A percentile compares a stretch with the other conserved stretches of the same genome.
These are phyloP conservation scores for Philaenus spumarius DNA, from an alignment of 1,140 invertebrate genomes.

Conservation along the genomic window DNA sequence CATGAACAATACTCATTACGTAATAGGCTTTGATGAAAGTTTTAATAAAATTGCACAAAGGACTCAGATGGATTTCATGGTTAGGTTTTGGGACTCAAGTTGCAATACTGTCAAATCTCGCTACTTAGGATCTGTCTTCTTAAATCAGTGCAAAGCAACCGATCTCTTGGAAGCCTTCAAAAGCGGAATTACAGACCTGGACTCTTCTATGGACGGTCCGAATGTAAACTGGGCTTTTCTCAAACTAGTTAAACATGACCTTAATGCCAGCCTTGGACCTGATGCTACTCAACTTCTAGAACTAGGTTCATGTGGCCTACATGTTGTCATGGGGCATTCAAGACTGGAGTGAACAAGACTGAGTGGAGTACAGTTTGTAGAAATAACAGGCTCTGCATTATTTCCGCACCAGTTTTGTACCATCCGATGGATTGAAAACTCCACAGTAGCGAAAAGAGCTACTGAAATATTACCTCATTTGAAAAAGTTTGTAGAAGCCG, in stretches of 20 bases:
- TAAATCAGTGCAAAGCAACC: not conserved
- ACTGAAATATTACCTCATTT: not conserved
- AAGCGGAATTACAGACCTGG: not conserved
- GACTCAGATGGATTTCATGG: not conserved
- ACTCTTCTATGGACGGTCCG: constrained; percentile 8
- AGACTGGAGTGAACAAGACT: constrained; percentile 25
- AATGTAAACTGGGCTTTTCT: not conserved
- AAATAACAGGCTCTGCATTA: constrained; percentile 18
- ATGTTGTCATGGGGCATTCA: constrained; percentile 29
- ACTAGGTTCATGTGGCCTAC: constrained; percentile 21
- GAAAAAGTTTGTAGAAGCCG: not conserved
- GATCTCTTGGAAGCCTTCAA: not conserved
- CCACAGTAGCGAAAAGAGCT: constrained; percentile 24
- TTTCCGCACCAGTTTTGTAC: constrained; percentile 30
- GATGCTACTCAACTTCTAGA: too few species aligned
- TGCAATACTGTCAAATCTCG: not conserved
- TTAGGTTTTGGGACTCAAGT: not conserved
- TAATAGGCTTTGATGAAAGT: not conserved
- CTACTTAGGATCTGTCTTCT: not conserved
- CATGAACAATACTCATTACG: not conserved
- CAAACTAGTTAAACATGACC: too few species aligned
- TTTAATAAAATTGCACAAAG: not conserved
- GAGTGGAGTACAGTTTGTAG: constrained; percentile 22
- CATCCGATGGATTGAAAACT: constrained; percentile 29
- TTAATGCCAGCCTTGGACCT: too few species aligned